These are phyloP conservation scores for Laodelphax striatellus DNA, from an alignment of 1,140 invertebrate genomes.

Conservation along the genomic window DNA sequence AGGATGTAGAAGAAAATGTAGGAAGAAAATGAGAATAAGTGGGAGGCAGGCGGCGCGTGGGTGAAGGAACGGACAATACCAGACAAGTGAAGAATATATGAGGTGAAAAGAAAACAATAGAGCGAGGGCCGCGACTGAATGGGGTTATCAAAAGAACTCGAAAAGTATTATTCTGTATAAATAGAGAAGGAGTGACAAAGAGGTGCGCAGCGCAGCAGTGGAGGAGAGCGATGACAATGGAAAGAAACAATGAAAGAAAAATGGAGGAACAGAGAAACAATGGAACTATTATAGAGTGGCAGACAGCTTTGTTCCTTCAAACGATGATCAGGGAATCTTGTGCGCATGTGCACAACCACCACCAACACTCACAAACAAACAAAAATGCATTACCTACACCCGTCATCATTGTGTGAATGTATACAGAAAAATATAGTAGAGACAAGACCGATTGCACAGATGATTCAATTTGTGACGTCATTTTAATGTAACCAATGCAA, in stretches of 20 bases:
- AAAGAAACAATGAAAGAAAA: slow-evolving; percentile 24
- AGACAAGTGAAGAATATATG: slow-evolving; percentile 22
- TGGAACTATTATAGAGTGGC: slow-evolving; percentile 3
- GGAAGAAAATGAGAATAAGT: too few relatives aligned
- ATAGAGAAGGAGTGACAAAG: slow-evolving; percentile 16
- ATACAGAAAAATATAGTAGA: too few relatives aligned
- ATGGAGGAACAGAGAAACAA: slow-evolving; percentile 19
- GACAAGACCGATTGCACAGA: too few relatives aligned
- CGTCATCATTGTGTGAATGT: too few relatives aligned
- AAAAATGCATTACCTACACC: too few relatives aligned
- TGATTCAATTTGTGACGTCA: too few relatives aligned
- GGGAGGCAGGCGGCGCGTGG: background rate
- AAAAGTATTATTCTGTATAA: slow-evolving; percentile 24
- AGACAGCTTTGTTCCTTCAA: slow-evolving; percentile 5
- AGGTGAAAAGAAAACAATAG: slow-evolving; percentile 23
- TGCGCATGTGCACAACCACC: background rate
- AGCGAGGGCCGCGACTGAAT: slow-evolving; percentile 12
- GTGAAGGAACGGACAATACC: slow-evolving; percentile 9
- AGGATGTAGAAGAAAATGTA: too few relatives aligned
- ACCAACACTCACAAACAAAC: too few relatives aligned
- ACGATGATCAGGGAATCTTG: background rate
- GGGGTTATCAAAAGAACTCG: slow-evolving; percentile 24
- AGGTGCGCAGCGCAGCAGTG: background rate
- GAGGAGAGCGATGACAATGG: slow-evolving; percentile 14
- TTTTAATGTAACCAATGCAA: too few relatives aligned